Conservation (phyloP, 2,113 vertebrate species). For the Cynocephalus volans region DNA sequence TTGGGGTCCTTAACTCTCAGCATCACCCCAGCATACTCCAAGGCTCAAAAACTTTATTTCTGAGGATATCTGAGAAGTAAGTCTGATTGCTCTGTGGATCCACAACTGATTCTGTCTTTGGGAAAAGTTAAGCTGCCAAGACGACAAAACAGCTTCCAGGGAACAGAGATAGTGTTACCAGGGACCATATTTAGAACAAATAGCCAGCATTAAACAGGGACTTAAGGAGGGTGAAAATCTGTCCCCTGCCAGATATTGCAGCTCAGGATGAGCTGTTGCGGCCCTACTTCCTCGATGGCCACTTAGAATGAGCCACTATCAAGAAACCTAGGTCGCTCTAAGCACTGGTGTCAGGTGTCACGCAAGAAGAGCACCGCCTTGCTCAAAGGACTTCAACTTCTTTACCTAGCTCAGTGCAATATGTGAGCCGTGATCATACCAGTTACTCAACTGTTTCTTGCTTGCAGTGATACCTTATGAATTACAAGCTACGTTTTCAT, state of each 20-base stretch:
- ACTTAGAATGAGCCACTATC: neutral
- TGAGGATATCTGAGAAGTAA: neutral
- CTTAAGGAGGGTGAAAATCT: neutral
- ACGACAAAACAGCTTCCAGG: neutral
- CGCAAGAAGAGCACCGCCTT: neutral
- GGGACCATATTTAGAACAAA: neutral
- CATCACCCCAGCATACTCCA: neutral
- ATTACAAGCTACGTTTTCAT: neutral
- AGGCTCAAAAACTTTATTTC: neutral
- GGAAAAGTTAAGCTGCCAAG: neutral
- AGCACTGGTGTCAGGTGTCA: accelerated
- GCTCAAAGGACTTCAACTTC: neutral
- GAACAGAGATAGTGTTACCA: neutral
- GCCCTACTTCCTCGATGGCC: neutral
- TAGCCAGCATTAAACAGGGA: neutral
- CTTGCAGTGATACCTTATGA: neutral
- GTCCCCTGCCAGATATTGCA: neutral
- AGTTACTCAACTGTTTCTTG: neutral
- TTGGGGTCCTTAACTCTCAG: neutral
- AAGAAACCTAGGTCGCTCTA: neutral
- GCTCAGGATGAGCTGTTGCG: neutral
- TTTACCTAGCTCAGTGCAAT: neutral
- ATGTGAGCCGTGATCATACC: neutral
- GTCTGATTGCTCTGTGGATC: neutral
- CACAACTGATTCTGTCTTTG: neutral